A percentile compares a stretch with the other conserved stretches of the same genome.
Conservation (phyloP, 2,888 invertebrate genomes). For the Nomada lathburiana region DNA sequence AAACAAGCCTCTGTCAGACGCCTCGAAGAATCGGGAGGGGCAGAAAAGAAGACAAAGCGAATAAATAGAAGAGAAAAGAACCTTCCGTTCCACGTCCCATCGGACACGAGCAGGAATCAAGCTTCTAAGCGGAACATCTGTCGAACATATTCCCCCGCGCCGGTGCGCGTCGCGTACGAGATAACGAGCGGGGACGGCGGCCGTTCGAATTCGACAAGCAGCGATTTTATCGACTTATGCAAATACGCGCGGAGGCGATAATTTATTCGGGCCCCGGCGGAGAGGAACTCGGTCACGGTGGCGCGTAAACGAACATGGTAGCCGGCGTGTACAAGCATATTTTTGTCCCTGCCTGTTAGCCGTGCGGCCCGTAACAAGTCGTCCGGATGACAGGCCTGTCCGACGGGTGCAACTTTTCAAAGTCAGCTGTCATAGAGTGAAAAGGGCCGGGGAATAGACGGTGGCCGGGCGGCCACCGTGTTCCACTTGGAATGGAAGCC, state of each 20-base stretch:
- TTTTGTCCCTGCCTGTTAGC: conserved; percentile 69
- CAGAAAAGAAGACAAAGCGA: background rate
- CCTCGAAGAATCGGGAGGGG: background rate
- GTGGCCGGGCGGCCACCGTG: conserved; percentile 54
- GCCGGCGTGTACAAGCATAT: conserved; percentile 65
- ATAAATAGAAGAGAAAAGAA: background rate
- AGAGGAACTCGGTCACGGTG: conserved; percentile 70
- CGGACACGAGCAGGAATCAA: conserved; percentile 17
- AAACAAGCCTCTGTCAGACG: background rate
- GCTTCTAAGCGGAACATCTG: conserved; percentile 55
- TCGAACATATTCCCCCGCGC: conserved; percentile 49
- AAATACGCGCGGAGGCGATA: conserved; percentile 66
- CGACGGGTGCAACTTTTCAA: conserved; percentile 81
- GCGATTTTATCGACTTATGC: conserved; percentile 70
- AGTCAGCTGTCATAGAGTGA: conserved; percentile 76
- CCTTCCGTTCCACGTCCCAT: background rate
- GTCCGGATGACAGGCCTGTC: conserved; percentile 75
- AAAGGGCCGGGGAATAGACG: conserved; percentile 59
- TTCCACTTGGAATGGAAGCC: conserved; percentile 30
- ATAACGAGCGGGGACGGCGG: conserved; percentile 35
- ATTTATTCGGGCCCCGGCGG: conserved; percentile 62
- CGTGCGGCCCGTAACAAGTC: conserved; percentile 69
- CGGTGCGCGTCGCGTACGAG: conserved; percentile 28
- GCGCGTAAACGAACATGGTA: conserved; percentile 71
- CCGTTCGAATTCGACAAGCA: conserved; percentile 57